Percentiles rank a stretch among this genome's conserved stretches.
These are phyloP conservation scores for Guaruba guarouba DNA, from an alignment of 2,113 vertebrate genomes.

Conservation along the genomic window DNA sequence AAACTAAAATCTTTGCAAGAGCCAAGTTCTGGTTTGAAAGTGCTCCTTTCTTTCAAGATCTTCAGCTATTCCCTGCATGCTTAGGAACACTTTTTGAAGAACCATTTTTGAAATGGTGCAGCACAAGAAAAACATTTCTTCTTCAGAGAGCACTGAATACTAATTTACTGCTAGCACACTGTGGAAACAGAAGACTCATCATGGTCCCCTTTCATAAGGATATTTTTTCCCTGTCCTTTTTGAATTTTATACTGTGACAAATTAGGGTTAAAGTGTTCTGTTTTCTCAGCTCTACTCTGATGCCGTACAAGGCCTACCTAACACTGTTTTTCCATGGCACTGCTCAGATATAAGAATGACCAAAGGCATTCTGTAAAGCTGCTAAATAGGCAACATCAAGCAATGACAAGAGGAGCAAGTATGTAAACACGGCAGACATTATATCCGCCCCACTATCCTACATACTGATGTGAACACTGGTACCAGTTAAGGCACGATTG, in stretches of 20 bases:
- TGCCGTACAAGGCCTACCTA: neutral
- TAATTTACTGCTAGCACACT: neutral
- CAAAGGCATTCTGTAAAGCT: neutral
- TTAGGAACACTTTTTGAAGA: conserved; percentile 33
- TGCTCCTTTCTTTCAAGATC: neutral
- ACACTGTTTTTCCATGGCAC: neutral
- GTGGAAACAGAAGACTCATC: neutral
- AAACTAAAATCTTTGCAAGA: neutral
- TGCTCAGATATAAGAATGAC: neutral
- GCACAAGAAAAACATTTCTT: conserved; percentile 15
- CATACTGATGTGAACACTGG: neutral
- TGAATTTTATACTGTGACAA: neutral
- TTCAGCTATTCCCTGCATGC: conserved; percentile 30
- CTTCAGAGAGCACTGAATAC: neutral
- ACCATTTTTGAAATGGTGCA: conserved; percentile 7
- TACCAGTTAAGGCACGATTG: neutral
- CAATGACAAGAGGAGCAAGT: neutral
- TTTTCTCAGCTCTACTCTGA: neutral
- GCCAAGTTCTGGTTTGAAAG: conserved; percentile 48
- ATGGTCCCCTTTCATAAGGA: neutral
- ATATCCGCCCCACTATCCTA: neutral
- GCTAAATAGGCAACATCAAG: neutral
- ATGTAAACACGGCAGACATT: neutral
- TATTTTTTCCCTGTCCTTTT: neutral
- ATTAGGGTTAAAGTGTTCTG: neutral